phyloP scores from a whole-genome alignment of 2,113 vertebrate genomes.

The Onychostruthus taczanowskii region DNA sequence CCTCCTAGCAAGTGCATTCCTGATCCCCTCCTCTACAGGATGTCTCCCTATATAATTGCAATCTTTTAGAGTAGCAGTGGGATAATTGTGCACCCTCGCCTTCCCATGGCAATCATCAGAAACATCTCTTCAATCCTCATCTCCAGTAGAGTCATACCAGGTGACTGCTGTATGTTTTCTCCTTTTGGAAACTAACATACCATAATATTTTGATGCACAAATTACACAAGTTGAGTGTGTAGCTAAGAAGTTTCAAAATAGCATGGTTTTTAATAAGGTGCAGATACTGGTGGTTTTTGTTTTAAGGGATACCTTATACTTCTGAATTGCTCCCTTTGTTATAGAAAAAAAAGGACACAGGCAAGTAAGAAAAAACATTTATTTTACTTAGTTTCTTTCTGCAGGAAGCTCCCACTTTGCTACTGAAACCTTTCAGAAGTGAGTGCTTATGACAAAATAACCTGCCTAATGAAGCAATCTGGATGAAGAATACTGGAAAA shows the following conservation, averaged over 20 bases:
- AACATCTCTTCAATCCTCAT: not conserved
- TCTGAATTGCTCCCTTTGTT: not conserved
- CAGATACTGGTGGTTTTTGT: not conserved
- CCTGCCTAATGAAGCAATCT: not conserved
- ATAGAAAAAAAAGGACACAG: not conserved
- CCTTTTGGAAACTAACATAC: not conserved
- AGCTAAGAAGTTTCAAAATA: constrained; percentile 6
- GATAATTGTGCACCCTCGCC: not conserved
- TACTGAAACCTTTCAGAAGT: not conserved
- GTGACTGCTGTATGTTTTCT: not conserved
- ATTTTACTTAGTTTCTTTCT: not conserved
- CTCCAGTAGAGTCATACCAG: not conserved
- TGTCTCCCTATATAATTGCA: not conserved
- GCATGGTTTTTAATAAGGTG: not conserved
- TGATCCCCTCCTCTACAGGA: not conserved
- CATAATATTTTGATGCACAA: constrained; percentile 3
- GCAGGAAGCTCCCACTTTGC: not conserved
- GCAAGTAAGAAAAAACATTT: not conserved
- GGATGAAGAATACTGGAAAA: not conserved
- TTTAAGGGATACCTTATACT: not conserved
- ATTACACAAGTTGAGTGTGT: not conserved
- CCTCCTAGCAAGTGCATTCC: not conserved
- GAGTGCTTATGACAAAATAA: not conserved
- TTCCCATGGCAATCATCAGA: not conserved
- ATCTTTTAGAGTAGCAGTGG: not conserved